Base-by-base conservation (phyloP, 2,888 invertebrate genomes). In the Watsonalla binaria region DNA sequence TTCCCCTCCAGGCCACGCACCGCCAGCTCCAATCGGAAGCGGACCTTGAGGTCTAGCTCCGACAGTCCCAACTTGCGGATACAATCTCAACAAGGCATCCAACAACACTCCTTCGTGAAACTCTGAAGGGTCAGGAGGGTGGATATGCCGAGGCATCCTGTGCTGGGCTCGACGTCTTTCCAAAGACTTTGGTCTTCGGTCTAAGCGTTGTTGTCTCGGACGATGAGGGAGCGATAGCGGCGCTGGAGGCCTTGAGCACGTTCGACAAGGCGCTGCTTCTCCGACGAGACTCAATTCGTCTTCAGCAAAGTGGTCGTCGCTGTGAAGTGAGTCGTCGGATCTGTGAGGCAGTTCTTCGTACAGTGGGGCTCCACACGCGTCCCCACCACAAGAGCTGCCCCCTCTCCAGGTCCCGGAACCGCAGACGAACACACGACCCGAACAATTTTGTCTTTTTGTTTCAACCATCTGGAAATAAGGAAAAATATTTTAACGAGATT, bases 241-340 rank as follows among this genome's bases (percentile, higher is more conserved):
- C 34, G 81, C 87, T 58, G 84, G 88, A 53, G 90, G 92, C 70
- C 89, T 86, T n/a, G 92, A 92, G 57, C 89, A 89, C 47, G 87
- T 86, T 60, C 90, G 79, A 71, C 90, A 90, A 9, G 84, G 91
- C 6, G 85, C 90, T 52, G 86, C 89, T 82, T 81, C 92, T 61
- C 82, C 92, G 0, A 90, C 90, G 9, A 90, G 78, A 56, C 90
- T 95, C 11, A 96, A 90, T 74, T 96, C 96, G 76, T 96, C 96
- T 84, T 96, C 96, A 51, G 96, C 96, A 74, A 96, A 96, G 73
- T 96, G 96, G 72, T 96, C 96, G 74, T 96, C 96, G 74, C 95
- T 96, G 73, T 94, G 94, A 33, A 91, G 71, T 42, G 90, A 89
- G 68, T 91, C 91, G 45, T 93, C 91, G 9, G 93, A 94, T 57